phyloP scores from a whole-genome alignment of 2,888 invertebrate species.

The Heteromyza rotundicornis region DNA sequence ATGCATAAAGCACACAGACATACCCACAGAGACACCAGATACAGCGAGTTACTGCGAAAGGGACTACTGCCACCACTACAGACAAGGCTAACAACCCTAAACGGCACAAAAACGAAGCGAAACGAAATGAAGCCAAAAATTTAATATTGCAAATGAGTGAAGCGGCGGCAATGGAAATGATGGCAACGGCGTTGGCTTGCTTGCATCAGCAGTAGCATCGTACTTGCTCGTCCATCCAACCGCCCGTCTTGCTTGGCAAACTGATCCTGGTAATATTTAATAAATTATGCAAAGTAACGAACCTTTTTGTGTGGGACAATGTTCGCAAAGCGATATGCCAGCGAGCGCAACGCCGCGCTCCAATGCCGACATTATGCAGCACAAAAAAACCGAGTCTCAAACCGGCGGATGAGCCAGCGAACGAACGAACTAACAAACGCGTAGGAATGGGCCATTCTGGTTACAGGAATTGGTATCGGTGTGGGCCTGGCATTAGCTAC shows the following conservation, averaged over 20 bases:
- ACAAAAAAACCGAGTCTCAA: too few relatives aligned
- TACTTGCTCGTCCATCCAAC: neutral
- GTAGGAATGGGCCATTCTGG: neutral
- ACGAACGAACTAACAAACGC: too few relatives aligned
- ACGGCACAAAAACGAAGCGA: neutral
- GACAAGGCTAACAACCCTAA: slow-evolving; percentile 6
- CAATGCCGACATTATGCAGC: neutral
- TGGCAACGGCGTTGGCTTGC: neutral
- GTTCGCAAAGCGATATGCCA: neutral
- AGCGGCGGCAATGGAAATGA: neutral
- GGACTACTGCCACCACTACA: too few relatives aligned
- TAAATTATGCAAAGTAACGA: slow-evolving; percentile 39
- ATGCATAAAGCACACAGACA: neutral
- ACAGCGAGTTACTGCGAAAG: neutral
- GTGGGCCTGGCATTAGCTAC: too few relatives aligned
- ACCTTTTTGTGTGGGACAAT: slow-evolving; percentile 22
- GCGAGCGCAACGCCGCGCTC: neutral
- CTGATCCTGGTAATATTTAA: slow-evolving; percentile 20
- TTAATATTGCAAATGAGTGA: slow-evolving; percentile 18
- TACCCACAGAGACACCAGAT: neutral
- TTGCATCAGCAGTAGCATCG: neutral
- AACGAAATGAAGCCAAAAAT: slow-evolving; percentile 14
- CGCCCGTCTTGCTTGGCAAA: neutral
- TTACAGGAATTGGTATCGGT: neutral
- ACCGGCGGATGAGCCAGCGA: too few relatives aligned